Evolutionary conservation across 2,888 invertebrate species (phyloP).

Genomic region (Volucella bombylans): DNA sequence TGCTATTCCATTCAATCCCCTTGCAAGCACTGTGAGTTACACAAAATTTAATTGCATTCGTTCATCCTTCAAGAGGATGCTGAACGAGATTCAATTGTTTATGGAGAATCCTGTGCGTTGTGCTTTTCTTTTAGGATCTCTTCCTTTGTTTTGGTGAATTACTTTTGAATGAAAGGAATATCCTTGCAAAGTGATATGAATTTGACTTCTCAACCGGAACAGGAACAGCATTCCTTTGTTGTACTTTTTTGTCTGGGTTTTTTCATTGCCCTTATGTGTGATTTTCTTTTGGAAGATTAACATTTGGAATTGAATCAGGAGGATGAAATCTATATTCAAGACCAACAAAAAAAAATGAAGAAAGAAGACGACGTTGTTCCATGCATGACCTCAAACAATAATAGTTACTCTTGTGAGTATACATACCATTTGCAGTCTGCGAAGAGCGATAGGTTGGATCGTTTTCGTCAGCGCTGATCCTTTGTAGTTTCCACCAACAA

Average conservation of each 20-base stretch:
- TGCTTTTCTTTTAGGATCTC: constrained; percentile 5
- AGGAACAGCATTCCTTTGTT: constrained; percentile 17
- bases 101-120: constrained; percentile 48
- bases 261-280: neutral
- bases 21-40: constrained; percentile 6
- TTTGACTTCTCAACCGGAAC: constrained; percentile 41
- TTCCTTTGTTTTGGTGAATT: constrained; percentile 20
- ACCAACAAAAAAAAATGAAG: constrained; percentile 30
- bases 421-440: constrained; percentile 18
- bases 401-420: constrained; percentile 25
- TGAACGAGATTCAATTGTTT: constrained; percentile 68
- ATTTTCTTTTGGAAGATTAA: constrained; percentile 28
- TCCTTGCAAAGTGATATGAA: constrained; percentile 39
- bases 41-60: constrained; percentile 62
- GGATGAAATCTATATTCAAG: constrained; percentile 56
- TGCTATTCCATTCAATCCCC: neutral
- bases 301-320: constrained; percentile 57
- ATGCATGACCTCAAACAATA: constrained; percentile 54
- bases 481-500: too few relatives aligned
- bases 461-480: too few relatives aligned
- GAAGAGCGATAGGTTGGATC: too few relatives aligned
- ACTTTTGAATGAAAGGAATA: constrained; percentile 35
- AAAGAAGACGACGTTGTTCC: constrained; percentile 1
- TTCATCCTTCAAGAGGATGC: constrained; percentile 45
- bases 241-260: too few relatives aligned